Evolutionary conservation across 2,797 vertebrate species (phyloP), one percentile per base, ranked within the genome.

Genomic region (Champsocephalus gunnari): DNA sequence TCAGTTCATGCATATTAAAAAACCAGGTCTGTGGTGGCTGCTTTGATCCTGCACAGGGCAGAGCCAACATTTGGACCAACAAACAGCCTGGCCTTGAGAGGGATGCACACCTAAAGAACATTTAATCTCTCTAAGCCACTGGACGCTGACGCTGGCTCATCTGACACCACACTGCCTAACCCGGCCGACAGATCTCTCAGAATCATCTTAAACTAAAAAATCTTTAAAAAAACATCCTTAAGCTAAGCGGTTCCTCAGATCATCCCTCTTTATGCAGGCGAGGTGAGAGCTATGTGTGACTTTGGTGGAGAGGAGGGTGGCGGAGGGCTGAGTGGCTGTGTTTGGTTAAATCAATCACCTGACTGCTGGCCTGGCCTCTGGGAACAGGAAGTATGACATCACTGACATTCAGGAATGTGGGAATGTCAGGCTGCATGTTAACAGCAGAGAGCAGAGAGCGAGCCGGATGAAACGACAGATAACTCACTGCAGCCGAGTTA

Each of bases 311-410:
- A 65, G 3, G 47, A 63, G 68, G 66, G 51, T 48, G 38, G 59
- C 17, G 62, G 59, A 60, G 74, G 80, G 48, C 59, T 73, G 73
- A 80, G 81, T 53, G 73, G 9, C 12, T 79, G 75, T 72, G 81
- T 86, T 87, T 75, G 70, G 83, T 82, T 79, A 83, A 79, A 84
- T 91, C 83, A 11, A 88, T 92, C 92, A 93, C 91, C 91, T 93
- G 92, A 92, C 87, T 68, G 76, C 75, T 60, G 67, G 84, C 73
- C 76, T 62, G 80, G 65, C 79, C 80, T 84, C 79, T 89, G 89
- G 70, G 90, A 91, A 92, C 92, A 94, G 92, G 92, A 94, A 91
- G 86, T 89, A 88, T 95, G 93, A 94, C 93, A 93, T 94, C 93
- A 94, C 82, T 73, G 89, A 88, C 88, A 90, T 90, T 89, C 87